phyloP scores from a whole-genome alignment of 2,113 vertebrate species.

The Odontophorus gujanensis region DNA sequence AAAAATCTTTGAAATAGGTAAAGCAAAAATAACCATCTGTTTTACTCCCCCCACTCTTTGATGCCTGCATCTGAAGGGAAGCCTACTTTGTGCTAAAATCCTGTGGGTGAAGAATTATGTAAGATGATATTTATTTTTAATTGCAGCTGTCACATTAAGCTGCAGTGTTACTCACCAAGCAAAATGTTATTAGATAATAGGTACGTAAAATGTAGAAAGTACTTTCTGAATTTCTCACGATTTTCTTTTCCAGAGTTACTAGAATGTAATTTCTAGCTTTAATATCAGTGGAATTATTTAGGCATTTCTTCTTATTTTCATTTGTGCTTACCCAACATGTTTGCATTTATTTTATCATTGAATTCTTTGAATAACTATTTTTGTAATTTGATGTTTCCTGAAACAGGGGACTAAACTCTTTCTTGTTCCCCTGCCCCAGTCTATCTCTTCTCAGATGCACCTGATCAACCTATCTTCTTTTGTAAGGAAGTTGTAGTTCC shows the following conservation, averaged over 20 bases:
- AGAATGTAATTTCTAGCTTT: neutral
- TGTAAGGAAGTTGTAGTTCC: neutral
- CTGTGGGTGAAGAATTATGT: conserved; percentile 54
- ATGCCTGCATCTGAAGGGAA: neutral
- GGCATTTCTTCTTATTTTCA: neutral
- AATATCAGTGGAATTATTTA: neutral
- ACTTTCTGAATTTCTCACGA: neutral
- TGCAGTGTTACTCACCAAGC: conserved; percentile 57
- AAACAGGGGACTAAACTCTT: neutral
- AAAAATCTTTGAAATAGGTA: neutral
- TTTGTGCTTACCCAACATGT: neutral
- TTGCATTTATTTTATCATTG: neutral
- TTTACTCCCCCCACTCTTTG: neutral
- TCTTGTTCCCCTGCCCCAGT: neutral
- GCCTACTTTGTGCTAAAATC: conserved; percentile 37
- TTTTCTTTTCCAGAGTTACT: neutral
- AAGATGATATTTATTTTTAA: conserved; percentile 72
- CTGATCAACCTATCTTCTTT: neutral
- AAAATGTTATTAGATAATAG: conserved; percentile 18
- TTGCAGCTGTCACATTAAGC: conserved; percentile 62
- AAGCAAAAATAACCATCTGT: neutral
- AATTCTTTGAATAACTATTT: neutral
- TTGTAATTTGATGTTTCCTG: neutral
- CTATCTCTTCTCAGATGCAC: neutral
- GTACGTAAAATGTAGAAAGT: neutral